These are phyloP conservation scores for Microtus oregoni DNA, from an alignment of 2,113 vertebrate genomes.

Conservation along the genomic window DNA sequence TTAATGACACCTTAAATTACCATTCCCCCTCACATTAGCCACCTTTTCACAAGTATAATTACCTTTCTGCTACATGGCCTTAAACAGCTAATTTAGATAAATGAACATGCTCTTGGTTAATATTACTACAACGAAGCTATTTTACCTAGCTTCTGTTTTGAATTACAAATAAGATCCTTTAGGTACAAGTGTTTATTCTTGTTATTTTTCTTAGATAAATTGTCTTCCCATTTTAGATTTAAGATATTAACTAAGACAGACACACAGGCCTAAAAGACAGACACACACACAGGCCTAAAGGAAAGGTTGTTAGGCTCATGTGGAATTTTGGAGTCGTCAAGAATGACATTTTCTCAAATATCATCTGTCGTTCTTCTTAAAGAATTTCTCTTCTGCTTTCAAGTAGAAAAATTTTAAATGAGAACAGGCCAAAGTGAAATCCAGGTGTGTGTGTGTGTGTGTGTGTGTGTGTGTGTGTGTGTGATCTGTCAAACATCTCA, in stretches of 20 bases:
- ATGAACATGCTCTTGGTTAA: conserved; percentile 13
- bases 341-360: conserved; percentile 21
- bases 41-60: conserved; percentile 34
- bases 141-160: conserved; percentile 32
- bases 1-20: conserved; percentile 35
- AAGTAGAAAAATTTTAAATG: neutral
- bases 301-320: neutral
- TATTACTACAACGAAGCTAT: conserved; percentile 12
- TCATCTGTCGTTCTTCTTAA: neutral
- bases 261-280: neutral
- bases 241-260: neutral
- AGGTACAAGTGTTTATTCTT: conserved; percentile 34
- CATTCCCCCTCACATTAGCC: neutral
- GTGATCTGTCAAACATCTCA: neutral
- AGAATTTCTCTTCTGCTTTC: conserved; percentile 3
- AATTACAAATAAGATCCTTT: conserved; percentile 1
- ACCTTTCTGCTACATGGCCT: neutral
- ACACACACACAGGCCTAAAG: neutral
- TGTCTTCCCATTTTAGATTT: conserved; percentile 7
- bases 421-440: neutral
- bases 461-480: too few relatives aligned
- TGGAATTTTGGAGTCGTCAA: neutral
- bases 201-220: neutral
- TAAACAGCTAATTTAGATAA: conserved; percentile 39
- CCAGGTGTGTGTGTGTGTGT: neutral